These are phyloP conservation scores for Nothobranchius kuhntae DNA, from an alignment of 2,113 vertebrate species.

Conservation along the genomic window DNA sequence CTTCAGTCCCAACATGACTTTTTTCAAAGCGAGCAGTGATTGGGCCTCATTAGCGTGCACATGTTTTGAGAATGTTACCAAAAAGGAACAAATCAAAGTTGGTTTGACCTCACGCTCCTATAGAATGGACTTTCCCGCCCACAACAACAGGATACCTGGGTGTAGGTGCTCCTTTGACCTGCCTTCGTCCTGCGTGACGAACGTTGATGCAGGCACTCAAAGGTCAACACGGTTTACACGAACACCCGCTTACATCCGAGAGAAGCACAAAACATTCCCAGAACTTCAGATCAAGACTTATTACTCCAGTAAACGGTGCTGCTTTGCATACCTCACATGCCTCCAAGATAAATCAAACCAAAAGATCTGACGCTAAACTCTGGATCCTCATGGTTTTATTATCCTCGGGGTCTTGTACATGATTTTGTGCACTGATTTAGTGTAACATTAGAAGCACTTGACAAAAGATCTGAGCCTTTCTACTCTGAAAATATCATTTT, in stretches of 20 bases:
- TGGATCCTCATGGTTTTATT: not conserved
- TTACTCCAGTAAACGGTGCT: not conserved
- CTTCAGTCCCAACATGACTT: too few species aligned
- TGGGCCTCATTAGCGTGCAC: not conserved
- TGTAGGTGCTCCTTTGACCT: conserved; percentile 32
- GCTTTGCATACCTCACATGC: too few species aligned
- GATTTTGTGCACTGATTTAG: not conserved
- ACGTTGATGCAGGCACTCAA: conserved; percentile 21
- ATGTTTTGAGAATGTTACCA: conserved; percentile 27
- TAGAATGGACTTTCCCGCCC: conserved; percentile 43
- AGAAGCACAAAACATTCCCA: not conserved
- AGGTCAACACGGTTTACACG: conserved; percentile 4
- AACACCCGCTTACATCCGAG: conserved; percentile 2
- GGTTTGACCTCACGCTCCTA: conserved; percentile 20
- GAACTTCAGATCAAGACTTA: not conserved
- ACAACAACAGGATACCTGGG: conserved; percentile 61
- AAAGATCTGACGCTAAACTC: not conserved
- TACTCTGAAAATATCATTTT: not conserved
- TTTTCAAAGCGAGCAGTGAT: not conserved
- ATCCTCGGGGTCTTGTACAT: not conserved
- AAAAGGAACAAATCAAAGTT: conserved; percentile 33
- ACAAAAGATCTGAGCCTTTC: conserved; percentile 7
- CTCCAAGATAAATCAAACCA: not conserved
- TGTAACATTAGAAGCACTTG: not conserved
- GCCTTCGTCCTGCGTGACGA: conserved; percentile 36